Percentiles rank a stretch among this genome's conserved stretches.
Evolutionary conservation across 1,140 invertebrate species (phyloP).

Genomic region (Neoseiulus cucumeris): DNA sequence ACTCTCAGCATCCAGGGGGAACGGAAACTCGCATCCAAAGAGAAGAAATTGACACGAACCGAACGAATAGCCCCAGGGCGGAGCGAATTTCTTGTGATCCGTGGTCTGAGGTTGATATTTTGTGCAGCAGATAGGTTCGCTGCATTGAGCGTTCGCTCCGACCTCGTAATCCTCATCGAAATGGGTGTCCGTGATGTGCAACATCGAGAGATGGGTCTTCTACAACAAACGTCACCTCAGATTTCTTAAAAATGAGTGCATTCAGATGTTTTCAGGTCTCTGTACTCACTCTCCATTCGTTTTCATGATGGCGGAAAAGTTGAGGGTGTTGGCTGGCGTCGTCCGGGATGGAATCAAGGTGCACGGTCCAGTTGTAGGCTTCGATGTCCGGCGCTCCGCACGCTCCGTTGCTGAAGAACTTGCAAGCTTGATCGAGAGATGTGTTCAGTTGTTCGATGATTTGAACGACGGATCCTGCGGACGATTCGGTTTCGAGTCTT

Average conservation of each 20-base stretch:
- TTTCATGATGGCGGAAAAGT: background rate
- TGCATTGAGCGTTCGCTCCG: conserved; percentile 69
- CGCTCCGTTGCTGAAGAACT: background rate
- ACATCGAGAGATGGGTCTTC: conserved; percentile 5
- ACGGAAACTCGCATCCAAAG: background rate
- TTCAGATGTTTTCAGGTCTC: background rate
- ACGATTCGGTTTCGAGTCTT: too few relatives aligned
- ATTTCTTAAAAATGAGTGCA: too few relatives aligned
- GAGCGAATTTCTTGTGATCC: conserved; percentile 50
- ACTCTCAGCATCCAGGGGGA: background rate
- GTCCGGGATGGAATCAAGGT: background rate
- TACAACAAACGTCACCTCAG: too few relatives aligned
- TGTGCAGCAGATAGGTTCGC: conserved; percentile 69
- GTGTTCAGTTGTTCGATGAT: background rate
- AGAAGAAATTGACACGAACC: background rate
- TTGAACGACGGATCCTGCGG: background rate
- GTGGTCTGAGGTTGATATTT: conserved; percentile 31
- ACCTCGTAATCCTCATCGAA: conserved; percentile 78
- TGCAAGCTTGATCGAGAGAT: background rate
- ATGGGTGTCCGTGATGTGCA: conserved; percentile 61
- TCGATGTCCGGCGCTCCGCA: background rate
- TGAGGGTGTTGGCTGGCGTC: background rate
- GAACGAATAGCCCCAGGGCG: conserved; percentile 79
- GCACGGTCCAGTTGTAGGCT: background rate
- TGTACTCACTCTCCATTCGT: background rate